Conservation (phyloP, 2,888 invertebrate genomes). For the Drosophila pseudotalamancana region DNA sequence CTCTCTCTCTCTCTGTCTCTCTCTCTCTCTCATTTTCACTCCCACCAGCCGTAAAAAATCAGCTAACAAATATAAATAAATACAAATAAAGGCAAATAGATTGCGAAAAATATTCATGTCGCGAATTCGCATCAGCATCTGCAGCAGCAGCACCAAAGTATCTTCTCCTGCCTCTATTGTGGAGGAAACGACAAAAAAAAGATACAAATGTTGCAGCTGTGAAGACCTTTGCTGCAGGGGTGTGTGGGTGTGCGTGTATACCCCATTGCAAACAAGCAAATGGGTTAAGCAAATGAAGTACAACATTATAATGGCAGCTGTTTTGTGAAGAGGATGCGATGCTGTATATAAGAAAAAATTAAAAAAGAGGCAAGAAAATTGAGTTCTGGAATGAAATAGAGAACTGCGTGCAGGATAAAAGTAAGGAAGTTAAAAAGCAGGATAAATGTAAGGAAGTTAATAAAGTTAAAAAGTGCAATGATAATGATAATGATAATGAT, state of each 20-base stretch:
- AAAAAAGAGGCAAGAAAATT: neutral
- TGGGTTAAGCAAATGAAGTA: constrained; percentile 56
- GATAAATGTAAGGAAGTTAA: too few relatives aligned
- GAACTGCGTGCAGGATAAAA: too few relatives aligned
- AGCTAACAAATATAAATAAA: constrained; percentile 68
- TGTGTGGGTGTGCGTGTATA: neutral
- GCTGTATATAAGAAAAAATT: neutral
- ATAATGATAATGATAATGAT: too few relatives aligned
- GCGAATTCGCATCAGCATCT: constrained; percentile 38
- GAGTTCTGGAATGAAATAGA: too few relatives aligned
- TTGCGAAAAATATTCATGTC: constrained; percentile 64
- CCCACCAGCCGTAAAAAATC: constrained; percentile 63
- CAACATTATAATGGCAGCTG: constrained; percentile 34
- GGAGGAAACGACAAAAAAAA: constrained; percentile 50
- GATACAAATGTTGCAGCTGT: constrained; percentile 50
- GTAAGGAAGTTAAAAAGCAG: too few relatives aligned
- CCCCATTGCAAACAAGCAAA: constrained; percentile 44
- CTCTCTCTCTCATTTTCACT: constrained; percentile 22
- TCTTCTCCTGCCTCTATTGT: constrained; percentile 46
- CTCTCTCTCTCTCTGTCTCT: constrained; percentile 8
- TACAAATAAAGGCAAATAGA: constrained; percentile 68
- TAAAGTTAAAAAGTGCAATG: neutral
- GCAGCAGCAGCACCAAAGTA: constrained; percentile 24
- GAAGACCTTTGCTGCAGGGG: neutral
- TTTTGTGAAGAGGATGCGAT: neutral